These are phyloP conservation scores for Gallinago media DNA, from an alignment of 2,113 vertebrate species.

Conservation along the genomic window DNA sequence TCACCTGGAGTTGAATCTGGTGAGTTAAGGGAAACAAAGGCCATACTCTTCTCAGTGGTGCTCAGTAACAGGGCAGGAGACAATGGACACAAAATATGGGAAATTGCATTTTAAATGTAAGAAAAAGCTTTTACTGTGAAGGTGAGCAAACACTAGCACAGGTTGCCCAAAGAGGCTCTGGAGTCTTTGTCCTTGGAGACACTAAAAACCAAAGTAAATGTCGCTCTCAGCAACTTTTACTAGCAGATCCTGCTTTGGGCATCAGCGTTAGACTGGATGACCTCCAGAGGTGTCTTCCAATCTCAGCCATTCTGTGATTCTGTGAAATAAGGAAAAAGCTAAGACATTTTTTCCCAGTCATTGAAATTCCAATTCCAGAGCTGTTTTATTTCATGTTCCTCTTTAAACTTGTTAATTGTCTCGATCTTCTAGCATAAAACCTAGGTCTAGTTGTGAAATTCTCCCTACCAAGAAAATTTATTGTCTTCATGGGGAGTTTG, in stretches of 20 bases:
- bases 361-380: neutral
- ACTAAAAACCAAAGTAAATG: neutral
- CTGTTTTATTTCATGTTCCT: neutral
- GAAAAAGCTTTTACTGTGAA: neutral
- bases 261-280: neutral
- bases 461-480: neutral
- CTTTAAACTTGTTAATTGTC: neutral
- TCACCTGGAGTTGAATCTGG: neutral
- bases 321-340: neutral
- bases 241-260: neutral
- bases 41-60: neutral
- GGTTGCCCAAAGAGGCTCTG: rapidly evolving
- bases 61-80: neutral
- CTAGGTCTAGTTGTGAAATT: neutral
- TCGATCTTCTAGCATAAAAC: neutral
- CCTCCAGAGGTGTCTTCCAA: neutral
- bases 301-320: neutral
- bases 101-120: neutral
- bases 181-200: neutral
- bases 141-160: neutral
- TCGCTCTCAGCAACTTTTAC: neutral
- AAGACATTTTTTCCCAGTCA: neutral
- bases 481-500: neutral
- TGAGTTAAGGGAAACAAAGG: neutral
- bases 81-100: neutral